A percentile compares a stretch with the other conserved stretches of the same genome.
Evolutionary conservation across 1,140 invertebrate species (phyloP).

Genomic region (Phenacoccus solenopsis): DNA sequence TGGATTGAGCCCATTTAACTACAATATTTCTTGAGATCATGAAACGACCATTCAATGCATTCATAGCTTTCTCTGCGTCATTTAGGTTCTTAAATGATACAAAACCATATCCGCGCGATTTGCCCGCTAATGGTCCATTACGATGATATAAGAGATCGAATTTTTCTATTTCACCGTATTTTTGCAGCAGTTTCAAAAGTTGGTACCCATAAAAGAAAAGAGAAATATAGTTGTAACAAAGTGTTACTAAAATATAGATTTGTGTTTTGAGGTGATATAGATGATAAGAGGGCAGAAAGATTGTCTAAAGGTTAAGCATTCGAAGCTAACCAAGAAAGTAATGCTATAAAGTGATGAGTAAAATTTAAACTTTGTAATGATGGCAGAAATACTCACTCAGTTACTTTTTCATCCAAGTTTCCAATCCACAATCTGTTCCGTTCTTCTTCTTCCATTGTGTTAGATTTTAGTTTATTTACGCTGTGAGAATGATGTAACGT

Average conservation of each 20-base stretch:
- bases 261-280: no score
- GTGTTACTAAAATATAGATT: no score
- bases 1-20: conserved; percentile 68
- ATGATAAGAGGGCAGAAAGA: no score
- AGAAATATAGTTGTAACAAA: conserved; percentile 20
- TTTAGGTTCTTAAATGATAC: conserved; percentile 62
- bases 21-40: conserved; percentile 59
- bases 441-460: conserved; percentile 27
- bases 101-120: conserved; percentile 86
- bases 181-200: conserved; percentile 86
- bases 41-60: conserved; percentile 56
- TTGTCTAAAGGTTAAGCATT: conserved; percentile 6
- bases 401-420: conserved; percentile 71
- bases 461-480: not conserved
- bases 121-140: conserved; percentile 69
- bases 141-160: conserved; percentile 90
- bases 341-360: no score
- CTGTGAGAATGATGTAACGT: not conserved
- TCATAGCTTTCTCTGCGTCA: conserved; percentile 51
- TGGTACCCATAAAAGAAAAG: conserved; percentile 63
- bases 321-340: not conserved
- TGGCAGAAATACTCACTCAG: conserved; percentile 87
- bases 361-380: no score
- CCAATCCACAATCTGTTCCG: conserved; percentile 78
- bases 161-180: conserved; percentile 80